These are phyloP conservation scores for Drosophila bifasciata DNA, from an alignment of 1,140 invertebrate species.

Conservation along the genomic window DNA sequence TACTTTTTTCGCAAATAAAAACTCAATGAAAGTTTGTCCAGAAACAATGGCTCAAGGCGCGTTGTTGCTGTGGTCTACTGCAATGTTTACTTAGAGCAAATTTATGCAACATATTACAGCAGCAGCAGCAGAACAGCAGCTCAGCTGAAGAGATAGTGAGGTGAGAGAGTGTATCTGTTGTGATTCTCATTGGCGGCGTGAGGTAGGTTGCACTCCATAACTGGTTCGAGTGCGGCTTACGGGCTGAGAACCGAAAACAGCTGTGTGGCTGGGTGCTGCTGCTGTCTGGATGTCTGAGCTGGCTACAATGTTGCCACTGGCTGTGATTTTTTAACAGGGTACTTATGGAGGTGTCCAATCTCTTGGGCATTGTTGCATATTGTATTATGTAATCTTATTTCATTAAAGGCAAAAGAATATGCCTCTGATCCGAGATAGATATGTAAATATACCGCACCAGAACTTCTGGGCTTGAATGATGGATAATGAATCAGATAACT, in stretches of 20 bases:
- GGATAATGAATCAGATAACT: too few species aligned
- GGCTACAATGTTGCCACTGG: conserved; percentile 70
- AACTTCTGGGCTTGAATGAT: too few species aligned
- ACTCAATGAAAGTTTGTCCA: conserved; percentile 77
- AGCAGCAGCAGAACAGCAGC: conserved; percentile 27
- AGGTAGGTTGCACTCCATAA: conserved; percentile 69
- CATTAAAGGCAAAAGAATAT: too few species aligned
- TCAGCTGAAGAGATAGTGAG: conserved; percentile 1
- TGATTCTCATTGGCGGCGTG: conserved; percentile 55
- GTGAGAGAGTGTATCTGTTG: conserved; percentile 37
- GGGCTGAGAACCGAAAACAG: conserved; percentile 48
- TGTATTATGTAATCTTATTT: too few species aligned
- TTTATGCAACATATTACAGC: conserved; percentile 70
- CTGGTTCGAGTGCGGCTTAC: conserved; percentile 32
- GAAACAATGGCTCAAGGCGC: conserved; percentile 72
- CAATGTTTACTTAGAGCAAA: conserved; percentile 71
- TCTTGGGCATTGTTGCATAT: neutral
- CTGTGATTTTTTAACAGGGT: conserved; percentile 25
- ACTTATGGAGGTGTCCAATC: neutral
- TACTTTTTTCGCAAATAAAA: conserved; percentile 68
- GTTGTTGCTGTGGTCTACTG: conserved; percentile 56
- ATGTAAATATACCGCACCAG: too few species aligned
- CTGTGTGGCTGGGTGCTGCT: conserved; percentile 54
- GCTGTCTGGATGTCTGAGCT: conserved; percentile 55
- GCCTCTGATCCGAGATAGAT: too few species aligned